Evolutionary conservation across 2,113 vertebrate genomes (phyloP).

Genomic region (Macrotis lagotis): DNA sequence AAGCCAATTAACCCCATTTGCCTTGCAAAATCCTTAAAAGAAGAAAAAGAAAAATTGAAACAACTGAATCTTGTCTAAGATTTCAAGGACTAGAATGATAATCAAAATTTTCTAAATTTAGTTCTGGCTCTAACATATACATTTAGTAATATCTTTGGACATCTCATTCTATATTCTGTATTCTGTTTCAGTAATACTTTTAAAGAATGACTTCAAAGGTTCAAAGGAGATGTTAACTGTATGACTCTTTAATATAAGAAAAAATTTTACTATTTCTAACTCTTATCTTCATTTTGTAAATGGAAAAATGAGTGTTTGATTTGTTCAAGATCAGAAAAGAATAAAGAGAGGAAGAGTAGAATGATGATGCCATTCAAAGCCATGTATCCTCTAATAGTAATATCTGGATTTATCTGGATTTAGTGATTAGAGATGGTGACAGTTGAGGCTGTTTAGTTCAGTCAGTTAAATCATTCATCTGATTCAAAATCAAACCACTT

Average conservation of each 20-base stretch:
- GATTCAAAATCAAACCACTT: not conserved
- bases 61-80: not conserved
- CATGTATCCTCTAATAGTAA: not conserved
- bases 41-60: slow-evolving; percentile 2
- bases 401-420: not conserved
- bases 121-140: not conserved
- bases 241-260: not conserved
- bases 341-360: not conserved
- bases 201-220: not conserved
- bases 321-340: not conserved
- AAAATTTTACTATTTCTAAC: not conserved
- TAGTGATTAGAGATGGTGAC: not conserved
- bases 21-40: too few relatives aligned
- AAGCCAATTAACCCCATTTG: too few relatives aligned
- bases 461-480: not conserved
- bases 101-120: not conserved
- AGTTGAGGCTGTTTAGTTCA: not conserved
- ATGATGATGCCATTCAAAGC: not conserved
- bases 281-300: not conserved
- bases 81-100: not conserved
- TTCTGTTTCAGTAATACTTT: not conserved
- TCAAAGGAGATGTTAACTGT: not conserved
- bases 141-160: not conserved
- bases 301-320: not conserved
- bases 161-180: not conserved